Conservation (phyloP, 2,888 invertebrate species). For the Mythimna impura region DNA sequence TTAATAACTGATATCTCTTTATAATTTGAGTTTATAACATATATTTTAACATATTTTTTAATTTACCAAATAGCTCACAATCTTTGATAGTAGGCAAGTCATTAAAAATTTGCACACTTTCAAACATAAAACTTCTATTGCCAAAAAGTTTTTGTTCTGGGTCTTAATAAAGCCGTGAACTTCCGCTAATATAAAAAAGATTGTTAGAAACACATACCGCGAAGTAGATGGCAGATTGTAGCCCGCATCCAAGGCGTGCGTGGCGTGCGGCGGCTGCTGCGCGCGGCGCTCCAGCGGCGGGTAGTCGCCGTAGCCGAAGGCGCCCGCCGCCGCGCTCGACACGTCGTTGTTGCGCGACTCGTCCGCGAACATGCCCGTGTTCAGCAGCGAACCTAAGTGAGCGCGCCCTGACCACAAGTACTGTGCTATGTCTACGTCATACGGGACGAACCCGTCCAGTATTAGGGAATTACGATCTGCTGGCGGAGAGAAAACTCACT, state of each 20-base stretch:
- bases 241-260: constrained; percentile 70
- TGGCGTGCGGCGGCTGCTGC: constrained; percentile 47
- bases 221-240: constrained; percentile 86
- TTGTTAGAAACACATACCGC: constrained; percentile 68
- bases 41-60: too few species aligned
- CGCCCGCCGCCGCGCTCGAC: constrained; percentile 68
- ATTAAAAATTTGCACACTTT: too few species aligned
- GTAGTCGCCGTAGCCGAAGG: constrained; percentile 74
- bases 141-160: too few species aligned
- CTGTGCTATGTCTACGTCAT: constrained; percentile 6
- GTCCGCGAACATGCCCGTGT: constrained; percentile 80
- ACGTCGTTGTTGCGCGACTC: constrained; percentile 84
- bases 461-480: constrained; percentile 15
- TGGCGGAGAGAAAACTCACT: neutral
- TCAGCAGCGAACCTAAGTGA: constrained; percentile 73
- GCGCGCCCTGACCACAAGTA: constrained; percentile 35
- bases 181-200: neutral
- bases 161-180: neutral
- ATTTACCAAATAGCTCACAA: too few species aligned
- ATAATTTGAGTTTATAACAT: too few species aligned
- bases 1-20: too few species aligned
- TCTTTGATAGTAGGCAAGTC: too few species aligned
- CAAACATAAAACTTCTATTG: too few species aligned
- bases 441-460: neutral
- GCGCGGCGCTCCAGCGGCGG: constrained; percentile 70